These are phyloP conservation scores for Drosophila siamana DNA, from an alignment of 2,888 invertebrate species.

Conservation along the genomic window DNA sequence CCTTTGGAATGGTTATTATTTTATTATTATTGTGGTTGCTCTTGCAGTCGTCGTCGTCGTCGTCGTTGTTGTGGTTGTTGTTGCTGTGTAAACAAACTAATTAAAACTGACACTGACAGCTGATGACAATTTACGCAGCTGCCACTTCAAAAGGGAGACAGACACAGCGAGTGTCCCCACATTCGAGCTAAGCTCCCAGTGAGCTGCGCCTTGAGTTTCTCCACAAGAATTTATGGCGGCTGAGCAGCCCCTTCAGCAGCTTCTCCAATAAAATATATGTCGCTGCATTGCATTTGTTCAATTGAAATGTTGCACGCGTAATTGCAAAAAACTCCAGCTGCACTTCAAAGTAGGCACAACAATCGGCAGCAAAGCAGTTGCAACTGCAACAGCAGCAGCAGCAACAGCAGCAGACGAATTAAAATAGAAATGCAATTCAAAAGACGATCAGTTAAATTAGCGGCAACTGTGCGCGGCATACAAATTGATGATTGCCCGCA, in stretches of 20 bases:
- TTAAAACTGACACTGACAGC: slow-evolving; percentile 82
- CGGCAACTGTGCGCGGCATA: slow-evolving; percentile 56
- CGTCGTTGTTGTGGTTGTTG: slow-evolving; percentile 56
- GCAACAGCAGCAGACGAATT: slow-evolving; percentile 22
- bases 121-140: slow-evolving; percentile 82
- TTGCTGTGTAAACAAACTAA: slow-evolving; percentile 77
- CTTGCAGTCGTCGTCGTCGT: slow-evolving; percentile 50
- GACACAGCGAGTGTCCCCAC: slow-evolving; percentile 13
- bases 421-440: slow-evolving; percentile 69
- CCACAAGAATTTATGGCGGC: slow-evolving; percentile 64
- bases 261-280: slow-evolving; percentile 53
- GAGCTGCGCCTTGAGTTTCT: slow-evolving; percentile 55
- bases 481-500: slow-evolving; percentile 64
- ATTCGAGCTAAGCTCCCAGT: slow-evolving; percentile 58
- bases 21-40: slow-evolving; percentile 25
- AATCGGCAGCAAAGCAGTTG: slow-evolving; percentile 26
- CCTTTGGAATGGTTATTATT: slow-evolving; percentile 43
- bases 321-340: slow-evolving; percentile 65
- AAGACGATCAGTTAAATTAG: slow-evolving; percentile 72
- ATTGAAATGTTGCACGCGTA: slow-evolving; percentile 82
- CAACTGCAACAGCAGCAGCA: slow-evolving; percentile 1
- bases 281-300: slow-evolving; percentile 58
- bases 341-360: slow-evolving; percentile 56
- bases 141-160: slow-evolving; percentile 51
- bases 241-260: slow-evolving; percentile 1